Conservation (phyloP, 35 echinoderm and acorn worm genomes). For the Ophioderma brevispina region DNA sequence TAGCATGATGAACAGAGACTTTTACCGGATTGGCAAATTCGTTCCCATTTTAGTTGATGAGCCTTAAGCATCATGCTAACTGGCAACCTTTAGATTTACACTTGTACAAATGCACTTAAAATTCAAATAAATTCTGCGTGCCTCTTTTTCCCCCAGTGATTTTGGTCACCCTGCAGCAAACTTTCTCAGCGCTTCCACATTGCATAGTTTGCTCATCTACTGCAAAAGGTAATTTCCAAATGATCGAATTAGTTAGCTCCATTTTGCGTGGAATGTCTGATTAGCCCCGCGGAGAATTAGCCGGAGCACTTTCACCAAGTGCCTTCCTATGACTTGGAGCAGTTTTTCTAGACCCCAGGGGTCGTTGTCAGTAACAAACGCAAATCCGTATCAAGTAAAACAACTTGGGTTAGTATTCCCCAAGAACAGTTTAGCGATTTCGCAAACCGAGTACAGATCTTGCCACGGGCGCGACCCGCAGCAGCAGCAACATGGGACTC, state of each 20-base stretch:
- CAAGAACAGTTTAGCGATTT: not conserved
- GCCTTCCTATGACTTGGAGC: not conserved
- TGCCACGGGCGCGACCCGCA: slow-evolving; percentile 1
- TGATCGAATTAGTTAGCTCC: slow-evolving; percentile 6
- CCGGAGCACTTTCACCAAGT: not conserved
- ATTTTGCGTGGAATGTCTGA: not conserved
- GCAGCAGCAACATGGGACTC: not conserved
- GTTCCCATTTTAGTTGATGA: not conserved
- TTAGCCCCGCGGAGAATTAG: not conserved
- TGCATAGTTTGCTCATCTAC: not conserved
- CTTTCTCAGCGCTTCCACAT: not conserved
- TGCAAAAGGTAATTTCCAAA: slow-evolving; percentile 3
- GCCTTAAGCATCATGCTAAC: not conserved
- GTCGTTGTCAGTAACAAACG: not conserved
- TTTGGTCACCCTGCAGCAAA: not conserved
- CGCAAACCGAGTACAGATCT: not conserved
- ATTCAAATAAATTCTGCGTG: not conserved
- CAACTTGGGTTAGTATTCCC: not conserved
- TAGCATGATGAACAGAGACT: not conserved
- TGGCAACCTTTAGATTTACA: not conserved
- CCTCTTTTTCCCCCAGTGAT: not conserved
- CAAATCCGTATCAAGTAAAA: not conserved
- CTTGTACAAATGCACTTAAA: not conserved
- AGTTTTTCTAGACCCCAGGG: not conserved
- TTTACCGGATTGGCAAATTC: not conserved